Evolutionary conservation across 2,888 invertebrate species (phyloP).

Genomic region (Trichopria drosophilae): DNA sequence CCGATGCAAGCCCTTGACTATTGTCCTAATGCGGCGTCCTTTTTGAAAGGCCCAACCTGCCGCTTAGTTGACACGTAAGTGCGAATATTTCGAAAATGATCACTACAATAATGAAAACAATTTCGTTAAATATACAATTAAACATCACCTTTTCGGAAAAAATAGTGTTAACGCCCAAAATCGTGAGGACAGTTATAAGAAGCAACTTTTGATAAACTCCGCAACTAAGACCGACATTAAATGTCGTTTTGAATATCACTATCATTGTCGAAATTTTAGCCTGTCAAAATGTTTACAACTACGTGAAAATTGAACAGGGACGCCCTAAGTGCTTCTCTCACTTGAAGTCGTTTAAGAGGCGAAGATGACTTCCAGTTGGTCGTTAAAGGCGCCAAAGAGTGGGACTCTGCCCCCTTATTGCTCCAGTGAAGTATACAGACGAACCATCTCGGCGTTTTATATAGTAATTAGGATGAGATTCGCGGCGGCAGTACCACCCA

Average conservation of each 20-base stretch:
- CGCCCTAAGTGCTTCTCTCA: constrained; percentile 1
- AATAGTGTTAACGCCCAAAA: constrained; percentile 2
- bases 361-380: constrained; percentile 35
- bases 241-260: too few relatives aligned
- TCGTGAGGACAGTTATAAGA: too few relatives aligned
- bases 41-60: too few relatives aligned
- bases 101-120: too few relatives aligned
- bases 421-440: constrained; percentile 36
- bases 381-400: constrained; percentile 43
- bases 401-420: constrained; percentile 38
- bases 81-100: too few relatives aligned
- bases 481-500: constrained; percentile 38
- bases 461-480: constrained; percentile 47
- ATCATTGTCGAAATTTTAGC: not conserved
- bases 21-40: too few relatives aligned
- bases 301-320: too few relatives aligned
- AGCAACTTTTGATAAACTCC: too few relatives aligned
- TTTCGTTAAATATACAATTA: too few relatives aligned
- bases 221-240: too few relatives aligned
- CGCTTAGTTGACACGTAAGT: too few relatives aligned
- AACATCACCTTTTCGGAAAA: not conserved
- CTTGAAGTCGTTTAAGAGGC: constrained; percentile 16
- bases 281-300: not conserved
- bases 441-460: constrained; percentile 41
- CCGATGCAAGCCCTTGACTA: too few relatives aligned